A percentile compares a stretch with the other conserved stretches of the same genome.
These are phyloP conservation scores for Drosophila dives DNA, from an alignment of 2,888 invertebrate genomes.

Conservation along the genomic window DNA sequence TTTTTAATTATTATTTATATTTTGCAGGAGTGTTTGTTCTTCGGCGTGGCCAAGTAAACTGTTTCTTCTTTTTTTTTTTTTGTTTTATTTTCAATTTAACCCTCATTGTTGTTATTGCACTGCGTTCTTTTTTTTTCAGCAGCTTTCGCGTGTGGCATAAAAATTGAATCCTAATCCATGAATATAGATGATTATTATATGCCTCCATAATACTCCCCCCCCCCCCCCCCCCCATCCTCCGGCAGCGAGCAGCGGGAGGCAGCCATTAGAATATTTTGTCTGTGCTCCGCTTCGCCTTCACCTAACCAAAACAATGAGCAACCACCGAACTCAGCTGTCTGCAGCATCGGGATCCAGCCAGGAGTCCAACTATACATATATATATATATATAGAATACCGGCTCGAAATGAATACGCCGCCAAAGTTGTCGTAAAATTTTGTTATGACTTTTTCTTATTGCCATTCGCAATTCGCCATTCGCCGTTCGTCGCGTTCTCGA, in stretches of 20 bases:
- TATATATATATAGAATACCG: slow-evolving; percentile 13
- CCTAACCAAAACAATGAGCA: slow-evolving; percentile 45
- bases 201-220: slow-evolving; percentile 28
- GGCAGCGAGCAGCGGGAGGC: slow-evolving; percentile 70
- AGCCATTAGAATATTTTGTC: slow-evolving; percentile 72
- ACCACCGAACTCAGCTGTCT: slow-evolving; percentile 12
- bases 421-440: slow-evolving; percentile 82
- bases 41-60: background rate
- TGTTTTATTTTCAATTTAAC: slow-evolving; percentile 78
- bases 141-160: slow-evolving; percentile 78
- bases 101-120: slow-evolving; percentile 62
- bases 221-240: background rate
- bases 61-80: background rate
- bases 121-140: slow-evolving; percentile 45
- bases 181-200: slow-evolving; percentile 85
- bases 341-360: slow-evolving; percentile 17
- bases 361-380: slow-evolving; percentile 35
- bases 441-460: slow-evolving; percentile 82
- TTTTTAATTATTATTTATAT: background rate
- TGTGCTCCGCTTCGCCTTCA: slow-evolving; percentile 45
- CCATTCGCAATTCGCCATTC: slow-evolving; percentile 55
- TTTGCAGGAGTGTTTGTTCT: background rate
- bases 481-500: slow-evolving; percentile 45
- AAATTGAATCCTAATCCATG: slow-evolving; percentile 85
- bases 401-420: slow-evolving; percentile 70